A percentile compares a stretch with the other conserved stretches of the same genome.
Evolutionary conservation across 64 coral and sea anemone species (phyloP).

Genomic region (Dendrophyllia cribrosa): DNA sequence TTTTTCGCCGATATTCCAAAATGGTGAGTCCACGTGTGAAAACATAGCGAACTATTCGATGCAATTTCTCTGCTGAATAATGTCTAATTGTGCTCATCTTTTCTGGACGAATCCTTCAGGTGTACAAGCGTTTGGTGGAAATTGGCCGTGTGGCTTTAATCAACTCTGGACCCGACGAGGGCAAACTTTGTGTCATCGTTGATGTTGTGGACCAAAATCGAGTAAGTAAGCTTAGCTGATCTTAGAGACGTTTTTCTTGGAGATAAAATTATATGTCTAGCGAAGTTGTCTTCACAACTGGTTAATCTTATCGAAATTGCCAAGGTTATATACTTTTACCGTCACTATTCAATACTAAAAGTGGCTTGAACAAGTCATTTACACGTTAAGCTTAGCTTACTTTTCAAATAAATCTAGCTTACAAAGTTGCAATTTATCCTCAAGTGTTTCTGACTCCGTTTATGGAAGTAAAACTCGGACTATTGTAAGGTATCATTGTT

Average conservation of each 20-base stretch:
- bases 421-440: too few species aligned
- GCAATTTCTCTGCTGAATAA: conserved; percentile 2
- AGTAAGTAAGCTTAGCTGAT: conserved; percentile 43
- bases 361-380: too few species aligned
- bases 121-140: conserved; percentile 99
- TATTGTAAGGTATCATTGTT: too few species aligned
- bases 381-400: too few species aligned
- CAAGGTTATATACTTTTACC: too few species aligned
- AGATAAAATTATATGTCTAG: too few species aligned
- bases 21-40: conserved; percentile 99
- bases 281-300: too few species aligned
- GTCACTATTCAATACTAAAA: too few species aligned
- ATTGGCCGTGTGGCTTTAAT: conserved; percentile 97
- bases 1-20: conserved; percentile 83
- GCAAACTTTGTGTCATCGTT: conserved; percentile 99
- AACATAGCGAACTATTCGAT: conserved; percentile 34
- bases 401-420: too few species aligned
- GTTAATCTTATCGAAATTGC: too few species aligned
- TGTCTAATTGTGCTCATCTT: conserved; percentile 22
- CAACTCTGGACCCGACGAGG: conserved; percentile 94
- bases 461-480: too few species aligned
- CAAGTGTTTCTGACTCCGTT: too few species aligned
- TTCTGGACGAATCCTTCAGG: conserved; percentile 67
- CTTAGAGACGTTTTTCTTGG: not conserved
- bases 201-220: conserved; percentile 98